A percentile compares a stretch with the other conserved stretches of the same genome.
These are phyloP conservation scores for Pristionchus mayeri DNA, from an alignment of 2,888 invertebrate genomes.

Conservation along the genomic window DNA sequence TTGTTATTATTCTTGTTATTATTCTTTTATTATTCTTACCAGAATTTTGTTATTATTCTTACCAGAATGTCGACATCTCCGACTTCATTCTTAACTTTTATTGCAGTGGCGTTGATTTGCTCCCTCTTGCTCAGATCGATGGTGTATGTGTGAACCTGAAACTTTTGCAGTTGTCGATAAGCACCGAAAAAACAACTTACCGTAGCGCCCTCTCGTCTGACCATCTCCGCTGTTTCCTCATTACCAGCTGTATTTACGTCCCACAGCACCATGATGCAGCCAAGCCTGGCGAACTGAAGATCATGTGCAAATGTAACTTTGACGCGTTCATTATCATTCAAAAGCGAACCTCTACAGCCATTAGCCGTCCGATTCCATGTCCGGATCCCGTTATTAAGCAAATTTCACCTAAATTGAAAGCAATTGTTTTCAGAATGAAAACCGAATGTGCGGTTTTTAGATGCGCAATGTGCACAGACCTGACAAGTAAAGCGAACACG, in stretches of 20 bases:
- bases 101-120: slow-evolving; percentile 83
- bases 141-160: slow-evolving; percentile 84
- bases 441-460: too few species aligned
- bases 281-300: slow-evolving; percentile 73
- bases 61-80: slow-evolving; percentile 86
- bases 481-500: too few species aligned
- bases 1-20: too few species aligned
- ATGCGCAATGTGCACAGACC: too few species aligned
- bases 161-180: background rate
- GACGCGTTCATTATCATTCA: background rate
- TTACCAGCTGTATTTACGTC: slow-evolving; percentile 88
- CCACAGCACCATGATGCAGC: slow-evolving; percentile 88
- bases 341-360: slow-evolving; percentile 57
- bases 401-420: slow-evolving; percentile 81
- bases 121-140: slow-evolving; percentile 88
- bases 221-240: slow-evolving; percentile 86
- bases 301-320: too few species aligned
- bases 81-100: slow-evolving; percentile 81
- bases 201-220: slow-evolving; percentile 77
- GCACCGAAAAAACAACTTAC: slow-evolving; percentile 54
- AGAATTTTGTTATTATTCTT: background rate
- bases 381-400: slow-evolving; percentile 91
- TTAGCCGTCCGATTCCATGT: slow-evolving; percentile 86
- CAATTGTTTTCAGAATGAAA: too few species aligned
- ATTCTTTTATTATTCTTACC: too few species aligned